Evolutionary conservation across 2,888 invertebrate genomes (phyloP).

Genomic region (Drosophila meridiana): DNA sequence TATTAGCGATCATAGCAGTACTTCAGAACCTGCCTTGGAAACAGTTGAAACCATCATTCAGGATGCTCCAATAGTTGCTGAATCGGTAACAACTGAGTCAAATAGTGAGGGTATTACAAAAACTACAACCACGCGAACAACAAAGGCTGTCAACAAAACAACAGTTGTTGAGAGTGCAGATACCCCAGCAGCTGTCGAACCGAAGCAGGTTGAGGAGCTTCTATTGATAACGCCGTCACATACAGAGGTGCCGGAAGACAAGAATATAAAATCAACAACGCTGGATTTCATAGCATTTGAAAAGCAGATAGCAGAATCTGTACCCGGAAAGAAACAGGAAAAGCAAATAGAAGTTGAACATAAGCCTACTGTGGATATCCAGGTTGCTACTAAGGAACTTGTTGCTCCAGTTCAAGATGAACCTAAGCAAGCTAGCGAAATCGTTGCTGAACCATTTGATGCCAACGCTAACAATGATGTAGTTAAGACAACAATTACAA

Average conservation of each 20-base stretch:
- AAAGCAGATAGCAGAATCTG: constrained; percentile 23
- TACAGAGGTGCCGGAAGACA: not conserved
- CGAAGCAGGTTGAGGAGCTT: constrained; percentile 20
- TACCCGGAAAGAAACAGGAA: constrained; percentile 31
- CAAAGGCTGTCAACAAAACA: constrained; percentile 58
- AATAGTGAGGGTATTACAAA: constrained; percentile 68
- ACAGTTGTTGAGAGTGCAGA: constrained; percentile 25
- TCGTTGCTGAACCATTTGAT: constrained; percentile 16
- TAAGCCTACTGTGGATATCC: constrained; percentile 3
- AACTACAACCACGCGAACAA: constrained; percentile 65
- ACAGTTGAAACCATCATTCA: constrained; percentile 44
- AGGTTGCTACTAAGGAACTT: constrained; percentile 1
- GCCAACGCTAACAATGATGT: constrained; percentile 60
- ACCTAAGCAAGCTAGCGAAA: constrained; percentile 3
- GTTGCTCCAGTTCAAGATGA: constrained; percentile 15
- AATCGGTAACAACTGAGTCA: constrained; percentile 69
- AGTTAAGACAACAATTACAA: constrained; percentile 77
- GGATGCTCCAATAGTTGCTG: constrained; percentile 61
- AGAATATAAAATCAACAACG: constrained; percentile 38
- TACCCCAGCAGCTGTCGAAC: constrained; percentile 3
- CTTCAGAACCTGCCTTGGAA: constrained; percentile 42
- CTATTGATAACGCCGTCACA: constrained; percentile 15
- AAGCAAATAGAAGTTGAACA: not conserved
- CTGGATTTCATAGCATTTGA: constrained; percentile 63
- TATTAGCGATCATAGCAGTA: constrained; percentile 51